phyloP scores from a whole-genome alignment of 2,797 vertebrate species.

The Zonotrichia albicollis region DNA sequence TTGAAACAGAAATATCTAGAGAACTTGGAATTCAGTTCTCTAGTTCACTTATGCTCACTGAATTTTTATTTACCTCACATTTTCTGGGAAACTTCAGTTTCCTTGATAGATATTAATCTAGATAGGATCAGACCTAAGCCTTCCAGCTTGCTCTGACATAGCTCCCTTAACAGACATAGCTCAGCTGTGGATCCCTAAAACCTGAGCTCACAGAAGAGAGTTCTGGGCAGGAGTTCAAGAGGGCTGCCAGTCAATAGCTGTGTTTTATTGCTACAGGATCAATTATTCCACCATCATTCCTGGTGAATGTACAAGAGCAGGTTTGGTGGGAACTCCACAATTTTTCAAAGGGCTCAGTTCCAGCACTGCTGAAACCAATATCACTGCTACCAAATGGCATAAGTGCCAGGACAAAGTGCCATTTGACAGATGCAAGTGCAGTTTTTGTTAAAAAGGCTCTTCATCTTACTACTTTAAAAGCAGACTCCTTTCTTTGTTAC shows the following conservation, averaged over 20 bases:
- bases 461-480: constrained; percentile 37
- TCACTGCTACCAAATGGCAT: neutral
- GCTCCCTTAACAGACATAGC: neutral
- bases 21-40: neutral
- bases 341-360: neutral
- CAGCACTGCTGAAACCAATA: neutral
- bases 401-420: neutral
- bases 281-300: neutral
- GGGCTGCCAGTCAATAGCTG: neutral
- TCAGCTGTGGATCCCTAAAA: neutral
- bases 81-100: neutral
- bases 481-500: neutral
- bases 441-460: constrained; percentile 15
- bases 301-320: neutral
- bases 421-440: neutral
- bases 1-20: neutral
- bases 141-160: neutral
- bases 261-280: neutral
- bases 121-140: neutral
- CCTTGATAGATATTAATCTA: neutral
- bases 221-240: constrained; percentile 30
- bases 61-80: neutral
- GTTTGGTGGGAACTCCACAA: neutral
- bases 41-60: neutral
- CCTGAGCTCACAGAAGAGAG: neutral